Base-by-base conservation (phyloP, 2,113 vertebrate genomes). In the Thunnus thynnus region DNA sequence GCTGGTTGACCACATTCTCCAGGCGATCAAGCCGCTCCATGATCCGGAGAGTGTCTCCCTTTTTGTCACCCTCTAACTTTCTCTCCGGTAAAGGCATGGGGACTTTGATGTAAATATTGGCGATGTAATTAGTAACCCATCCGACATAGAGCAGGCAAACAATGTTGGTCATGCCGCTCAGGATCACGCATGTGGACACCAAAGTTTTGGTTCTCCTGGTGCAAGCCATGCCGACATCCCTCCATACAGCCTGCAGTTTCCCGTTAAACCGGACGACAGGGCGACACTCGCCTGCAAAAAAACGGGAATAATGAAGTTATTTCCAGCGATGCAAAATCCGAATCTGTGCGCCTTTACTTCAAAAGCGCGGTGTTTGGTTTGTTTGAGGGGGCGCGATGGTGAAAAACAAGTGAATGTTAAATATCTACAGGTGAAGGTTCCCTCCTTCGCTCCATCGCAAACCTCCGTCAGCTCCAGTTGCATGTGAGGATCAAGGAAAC, bases 201-300 rank as follows among this genome's bases (percentile, higher is more conserved):
- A 99, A 97, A 97, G 98, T 98, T 98, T 99, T 99, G 95, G 97
- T 98, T 96, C 97, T 99, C 95, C 98, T 98, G 94, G 96, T 97
- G 95, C 97, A 99, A 95, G 96, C 97, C 98, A 99, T 99, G 83
- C 96, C 97, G 94, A 95, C 94, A 95, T 96, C 94, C 95, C 97
- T 98, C 96, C 98, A 97, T 97, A 93, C 93, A 96, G 95, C 90
- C 91, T 90, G 86, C 93, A 78, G 74, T 56, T 81, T 93, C 88
- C 93, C 91, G 30, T 88, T 67, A 80, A 57, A 89, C 87, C 90
- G 55, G 93, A 89, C 91, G 66, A 90, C 80, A 64, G 84, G 91
- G 88, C 92, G 86, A 86, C 83, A 73, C 68, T 5, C 78, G 67
- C 80, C 77, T 78, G 85, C 67, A 11, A 13, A 22, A 62, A 79